Evolutionary conservation across 2,797 vertebrate species (phyloP).

Genomic region (Lepidocolaptes lacrymiger): DNA sequence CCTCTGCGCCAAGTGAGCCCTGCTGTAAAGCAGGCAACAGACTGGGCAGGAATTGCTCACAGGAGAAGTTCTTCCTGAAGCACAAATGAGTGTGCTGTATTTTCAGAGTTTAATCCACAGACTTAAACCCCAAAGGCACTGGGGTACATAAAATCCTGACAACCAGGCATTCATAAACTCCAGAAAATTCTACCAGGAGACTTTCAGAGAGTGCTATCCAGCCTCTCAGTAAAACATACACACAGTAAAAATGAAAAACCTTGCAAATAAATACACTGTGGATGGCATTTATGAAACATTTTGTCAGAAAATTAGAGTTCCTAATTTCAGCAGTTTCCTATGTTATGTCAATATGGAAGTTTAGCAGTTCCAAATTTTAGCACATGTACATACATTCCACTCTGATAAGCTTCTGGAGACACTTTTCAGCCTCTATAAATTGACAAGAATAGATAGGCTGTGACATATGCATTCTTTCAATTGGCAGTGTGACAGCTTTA

Average conservation of each 20-base stretch:
- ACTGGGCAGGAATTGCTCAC: neutral
- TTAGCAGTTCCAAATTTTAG: neutral
- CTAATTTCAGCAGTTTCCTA: neutral
- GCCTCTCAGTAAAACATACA: neutral
- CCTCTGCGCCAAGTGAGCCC: neutral
- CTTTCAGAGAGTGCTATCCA: neutral
- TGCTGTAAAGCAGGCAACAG: neutral
- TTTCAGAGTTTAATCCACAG: constrained; percentile 31
- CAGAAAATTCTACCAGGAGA: neutral
- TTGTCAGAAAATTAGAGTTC: neutral
- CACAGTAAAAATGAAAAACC: neutral
- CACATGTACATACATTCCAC: neutral
- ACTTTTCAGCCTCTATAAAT: neutral
- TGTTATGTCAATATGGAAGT: neutral
- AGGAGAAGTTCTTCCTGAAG: neutral
- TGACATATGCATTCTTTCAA: neutral
- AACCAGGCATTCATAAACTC: neutral
- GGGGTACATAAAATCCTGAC: neutral
- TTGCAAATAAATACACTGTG: neutral
- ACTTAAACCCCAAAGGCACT: neutral
- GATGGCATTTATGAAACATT: neutral
- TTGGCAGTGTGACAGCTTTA: neutral
- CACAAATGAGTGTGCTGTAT: neutral
- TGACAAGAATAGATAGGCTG: neutral
- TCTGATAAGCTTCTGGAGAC: neutral